Percentiles rank a stretch among this genome's conserved stretches.
Conservation (phyloP, 2,113 vertebrate species). For the Pseudorectes ferrugineus region DNA sequence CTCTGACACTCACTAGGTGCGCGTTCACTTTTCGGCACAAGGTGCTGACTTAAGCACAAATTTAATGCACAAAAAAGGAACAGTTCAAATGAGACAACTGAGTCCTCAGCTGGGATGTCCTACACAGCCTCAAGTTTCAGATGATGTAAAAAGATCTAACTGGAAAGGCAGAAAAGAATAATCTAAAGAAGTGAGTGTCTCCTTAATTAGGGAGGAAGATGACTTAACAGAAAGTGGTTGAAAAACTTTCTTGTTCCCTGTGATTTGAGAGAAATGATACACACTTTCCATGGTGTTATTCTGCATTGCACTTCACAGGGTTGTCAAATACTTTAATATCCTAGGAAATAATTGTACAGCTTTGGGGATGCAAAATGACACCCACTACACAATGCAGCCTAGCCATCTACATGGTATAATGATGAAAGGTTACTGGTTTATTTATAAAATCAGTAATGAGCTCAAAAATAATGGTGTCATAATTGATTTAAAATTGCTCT, state of each 20-base stretch:
- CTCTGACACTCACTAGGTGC: neutral
- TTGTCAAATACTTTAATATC: neutral
- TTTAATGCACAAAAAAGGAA: neutral
- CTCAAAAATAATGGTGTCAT: constrained; percentile 44
- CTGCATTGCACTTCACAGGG: neutral
- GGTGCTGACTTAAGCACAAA: neutral
- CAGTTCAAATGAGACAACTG: neutral
- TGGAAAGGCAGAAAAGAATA: neutral
- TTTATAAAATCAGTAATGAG: constrained; percentile 56
- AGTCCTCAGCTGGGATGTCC: neutral
- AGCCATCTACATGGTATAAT: neutral
- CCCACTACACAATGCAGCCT: neutral
- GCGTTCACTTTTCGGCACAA: neutral
- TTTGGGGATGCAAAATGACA: neutral
- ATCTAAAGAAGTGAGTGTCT: neutral
- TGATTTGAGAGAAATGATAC: neutral
- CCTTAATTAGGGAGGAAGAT: neutral
- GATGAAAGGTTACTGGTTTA: constrained; percentile 52
- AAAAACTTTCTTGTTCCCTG: neutral
- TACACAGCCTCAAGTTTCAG: neutral
- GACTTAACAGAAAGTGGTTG: neutral
- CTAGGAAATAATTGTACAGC: neutral
- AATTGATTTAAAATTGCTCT: constrained; percentile 62
- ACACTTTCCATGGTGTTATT: neutral
- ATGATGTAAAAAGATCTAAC: neutral